Conservation (phyloP, 2,113 vertebrate genomes). For the Bambusicola thoracicus region DNA sequence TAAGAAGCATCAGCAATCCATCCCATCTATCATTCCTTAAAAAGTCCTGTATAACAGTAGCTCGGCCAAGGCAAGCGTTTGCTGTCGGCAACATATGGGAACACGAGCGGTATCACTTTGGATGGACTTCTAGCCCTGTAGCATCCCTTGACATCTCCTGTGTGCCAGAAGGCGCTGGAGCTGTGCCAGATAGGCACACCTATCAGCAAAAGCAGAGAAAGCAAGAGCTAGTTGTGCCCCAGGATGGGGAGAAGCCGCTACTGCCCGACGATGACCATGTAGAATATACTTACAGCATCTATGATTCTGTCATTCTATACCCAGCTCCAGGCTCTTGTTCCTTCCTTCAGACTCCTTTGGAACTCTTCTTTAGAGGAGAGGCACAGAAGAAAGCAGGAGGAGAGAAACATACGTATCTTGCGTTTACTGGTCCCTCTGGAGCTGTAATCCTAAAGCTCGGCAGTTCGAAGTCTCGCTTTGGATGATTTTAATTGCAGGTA, state of each 20-base stretch:
- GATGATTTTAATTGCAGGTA: neutral
- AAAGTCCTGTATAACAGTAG: neutral
- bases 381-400: neutral
- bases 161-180: neutral
- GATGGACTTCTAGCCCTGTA: neutral
- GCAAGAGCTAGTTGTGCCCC: neutral
- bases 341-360: neutral
- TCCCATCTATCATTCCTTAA: neutral
- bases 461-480: neutral
- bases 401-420: neutral
- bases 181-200: neutral
- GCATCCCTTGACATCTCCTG: neutral
- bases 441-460: neutral
- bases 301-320: neutral
- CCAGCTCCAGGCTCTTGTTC: neutral
- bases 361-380: neutral
- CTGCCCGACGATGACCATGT: rapidly evolving
- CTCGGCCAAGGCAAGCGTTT: neutral
- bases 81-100: neutral
- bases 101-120: neutral
- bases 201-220: neutral
- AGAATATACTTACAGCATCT: neutral
- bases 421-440: neutral
- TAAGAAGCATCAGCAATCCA: neutral
- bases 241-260: rapidly evolving